These are phyloP conservation scores for Anseranas semipalmata DNA, from an alignment of 2,113 vertebrate genomes.

Conservation along the genomic window DNA sequence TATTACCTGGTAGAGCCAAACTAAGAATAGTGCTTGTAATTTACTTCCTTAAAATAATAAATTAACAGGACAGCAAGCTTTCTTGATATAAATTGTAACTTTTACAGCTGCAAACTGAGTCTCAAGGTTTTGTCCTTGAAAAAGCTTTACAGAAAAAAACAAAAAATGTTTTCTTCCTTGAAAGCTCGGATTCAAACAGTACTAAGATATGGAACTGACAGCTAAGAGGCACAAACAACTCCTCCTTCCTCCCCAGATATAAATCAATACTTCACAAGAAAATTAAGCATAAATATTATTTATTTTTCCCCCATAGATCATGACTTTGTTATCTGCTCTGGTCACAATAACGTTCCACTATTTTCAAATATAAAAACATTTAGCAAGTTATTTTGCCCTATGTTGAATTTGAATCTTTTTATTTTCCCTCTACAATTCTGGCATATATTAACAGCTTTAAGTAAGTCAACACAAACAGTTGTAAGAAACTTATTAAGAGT, in stretches of 20 bases:
- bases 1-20: neutral
- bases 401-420: neutral
- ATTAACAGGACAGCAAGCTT: neutral
- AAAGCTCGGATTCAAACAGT: neutral
- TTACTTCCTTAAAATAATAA: neutral
- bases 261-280: neutral
- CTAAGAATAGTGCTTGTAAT: neutral
- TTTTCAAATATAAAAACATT: neutral
- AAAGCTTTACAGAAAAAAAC: neutral
- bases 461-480: neutral
- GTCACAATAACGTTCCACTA: neutral
- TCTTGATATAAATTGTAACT: neutral
- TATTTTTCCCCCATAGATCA: neutral
- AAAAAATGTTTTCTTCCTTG: neutral
- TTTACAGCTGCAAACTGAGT: neutral
- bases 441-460: neutral
- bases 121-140: neutral
- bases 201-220: neutral
- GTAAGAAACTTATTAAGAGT: neutral
- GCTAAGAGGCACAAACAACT: neutral
- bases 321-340: neutral
- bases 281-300: neutral
- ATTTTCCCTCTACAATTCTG: neutral
- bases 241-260: neutral
- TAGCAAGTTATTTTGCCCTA: neutral